Evolutionary conservation across 2,888 invertebrate genomes (phyloP).

Genomic region (Nephrotoma guestfalica): DNA sequence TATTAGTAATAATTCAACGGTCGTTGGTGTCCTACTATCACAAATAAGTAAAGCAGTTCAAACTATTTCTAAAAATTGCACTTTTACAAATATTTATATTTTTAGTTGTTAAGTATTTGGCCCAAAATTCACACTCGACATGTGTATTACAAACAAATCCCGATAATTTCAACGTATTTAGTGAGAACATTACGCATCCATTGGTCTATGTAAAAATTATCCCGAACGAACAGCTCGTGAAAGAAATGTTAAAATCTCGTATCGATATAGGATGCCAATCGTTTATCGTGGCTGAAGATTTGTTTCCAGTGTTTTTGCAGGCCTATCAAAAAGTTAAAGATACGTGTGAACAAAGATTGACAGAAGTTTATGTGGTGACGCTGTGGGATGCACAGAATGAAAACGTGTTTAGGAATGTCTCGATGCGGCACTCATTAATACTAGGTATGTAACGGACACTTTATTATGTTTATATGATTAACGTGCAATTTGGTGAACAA

Average conservation of each 20-base stretch:
- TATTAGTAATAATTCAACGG: neutral
- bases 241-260: neutral
- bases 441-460: neutral
- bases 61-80: neutral
- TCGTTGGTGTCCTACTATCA: neutral
- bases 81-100: neutral
- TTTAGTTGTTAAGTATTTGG: neutral
- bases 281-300: neutral
- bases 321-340: neutral
- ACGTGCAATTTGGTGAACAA: neutral
- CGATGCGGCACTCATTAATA: neutral
- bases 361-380: neutral
- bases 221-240: neutral
- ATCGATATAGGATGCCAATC: neutral
- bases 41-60: neutral
- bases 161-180: neutral
- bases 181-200: neutral
- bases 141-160: neutral
- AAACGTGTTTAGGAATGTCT: neutral
- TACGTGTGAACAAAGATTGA: neutral
- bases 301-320: neutral
- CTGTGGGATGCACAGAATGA: neutral
- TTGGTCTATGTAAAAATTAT: neutral
- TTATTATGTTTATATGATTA: too few relatives aligned
- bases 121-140: neutral